Percentiles rank a stretch among this genome's conserved stretches.
These are phyloP conservation scores for Chlorops oryzae DNA, from an alignment of 1,140 invertebrate genomes.

Conservation along the genomic window DNA sequence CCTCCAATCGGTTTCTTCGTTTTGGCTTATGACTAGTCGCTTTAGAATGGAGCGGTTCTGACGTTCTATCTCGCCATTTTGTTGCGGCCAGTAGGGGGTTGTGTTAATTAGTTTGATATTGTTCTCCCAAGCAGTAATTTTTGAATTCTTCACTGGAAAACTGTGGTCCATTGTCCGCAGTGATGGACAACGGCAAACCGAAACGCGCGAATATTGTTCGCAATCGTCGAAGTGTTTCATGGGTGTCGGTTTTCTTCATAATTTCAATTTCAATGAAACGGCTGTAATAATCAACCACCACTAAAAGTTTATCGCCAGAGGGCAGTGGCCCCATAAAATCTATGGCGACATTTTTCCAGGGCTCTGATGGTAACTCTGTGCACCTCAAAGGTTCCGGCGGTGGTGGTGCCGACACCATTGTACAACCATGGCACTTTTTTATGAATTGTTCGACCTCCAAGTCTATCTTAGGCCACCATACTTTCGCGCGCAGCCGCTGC, in stretches of 20 bases:
- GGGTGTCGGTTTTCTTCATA: conserved; percentile 22
- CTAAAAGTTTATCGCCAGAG: conserved; percentile 22
- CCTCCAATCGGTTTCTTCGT: conserved; percentile 16
- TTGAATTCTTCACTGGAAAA: conserved; percentile 28
- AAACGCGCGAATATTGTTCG: conserved; percentile 4
- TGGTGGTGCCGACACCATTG: too few relatives aligned
- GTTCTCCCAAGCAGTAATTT: conserved; percentile 21
- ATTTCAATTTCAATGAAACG: conserved; percentile 18
- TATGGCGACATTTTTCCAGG: conserved; percentile 29
- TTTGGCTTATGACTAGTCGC: conserved; percentile 18
- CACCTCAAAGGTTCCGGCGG: too few relatives aligned
- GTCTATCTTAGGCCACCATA: too few relatives aligned
- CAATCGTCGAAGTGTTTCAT: conserved; percentile 7
- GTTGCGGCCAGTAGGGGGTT: conserved; percentile 32
- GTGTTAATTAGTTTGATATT: conserved; percentile 27
- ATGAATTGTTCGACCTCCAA: too few relatives aligned
- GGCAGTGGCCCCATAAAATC: conserved; percentile 30
- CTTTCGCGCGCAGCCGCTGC: too few relatives aligned
- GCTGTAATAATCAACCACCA: conserved; percentile 24
- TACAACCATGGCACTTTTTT: too few relatives aligned
- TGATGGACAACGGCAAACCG: conserved; percentile 1
- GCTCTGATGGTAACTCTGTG: conserved; percentile 17
- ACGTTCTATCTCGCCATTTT: conserved; percentile 40
- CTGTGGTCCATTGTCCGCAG: conserved; percentile 27
- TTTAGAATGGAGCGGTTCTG: conserved; percentile 36